These are phyloP conservation scores for Xiphophorus birchmanni DNA, from an alignment of 2,797 vertebrate species.

Conservation along the genomic window DNA sequence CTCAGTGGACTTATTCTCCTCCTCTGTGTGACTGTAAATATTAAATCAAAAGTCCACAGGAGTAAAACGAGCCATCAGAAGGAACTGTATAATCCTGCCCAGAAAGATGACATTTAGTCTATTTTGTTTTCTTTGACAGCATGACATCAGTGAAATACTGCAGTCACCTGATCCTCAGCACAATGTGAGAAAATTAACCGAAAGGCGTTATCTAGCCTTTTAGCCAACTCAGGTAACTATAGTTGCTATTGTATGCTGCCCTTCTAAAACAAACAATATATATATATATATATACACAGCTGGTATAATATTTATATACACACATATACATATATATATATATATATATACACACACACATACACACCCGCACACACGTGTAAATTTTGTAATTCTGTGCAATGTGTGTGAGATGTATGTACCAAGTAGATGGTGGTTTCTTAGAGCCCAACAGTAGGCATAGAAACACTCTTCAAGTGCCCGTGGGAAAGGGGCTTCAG, in stretches of 20 bases:
- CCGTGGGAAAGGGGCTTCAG: slow-evolving; percentile 91
- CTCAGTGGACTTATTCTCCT: background rate
- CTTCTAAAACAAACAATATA: background rate
- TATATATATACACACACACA: too few relatives aligned
- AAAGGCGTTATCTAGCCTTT: background rate
- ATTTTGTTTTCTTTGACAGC: background rate
- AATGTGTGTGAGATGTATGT: slow-evolving; percentile 18
- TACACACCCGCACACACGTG: too few relatives aligned
- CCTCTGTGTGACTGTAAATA: background rate
- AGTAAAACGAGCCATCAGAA: too few relatives aligned
- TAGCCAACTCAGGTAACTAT: background rate
- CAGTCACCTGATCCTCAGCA: background rate
- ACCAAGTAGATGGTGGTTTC: slow-evolving; percentile 88
- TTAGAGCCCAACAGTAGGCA: slow-evolving; percentile 93
- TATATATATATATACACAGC: background rate
- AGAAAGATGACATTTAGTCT: background rate
- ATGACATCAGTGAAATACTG: background rate
- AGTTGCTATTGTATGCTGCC: background rate
- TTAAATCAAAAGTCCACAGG: background rate
- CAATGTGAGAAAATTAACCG: background rate
- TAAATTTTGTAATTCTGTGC: background rate
- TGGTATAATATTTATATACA: too few relatives aligned
- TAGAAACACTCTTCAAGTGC: slow-evolving; percentile 95
- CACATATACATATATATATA: too few relatives aligned
- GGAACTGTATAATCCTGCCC: background rate